These are phyloP conservation scores for Dolichomitus sp. DNA, from an alignment of 2,888 invertebrate species.

Conservation along the genomic window DNA sequence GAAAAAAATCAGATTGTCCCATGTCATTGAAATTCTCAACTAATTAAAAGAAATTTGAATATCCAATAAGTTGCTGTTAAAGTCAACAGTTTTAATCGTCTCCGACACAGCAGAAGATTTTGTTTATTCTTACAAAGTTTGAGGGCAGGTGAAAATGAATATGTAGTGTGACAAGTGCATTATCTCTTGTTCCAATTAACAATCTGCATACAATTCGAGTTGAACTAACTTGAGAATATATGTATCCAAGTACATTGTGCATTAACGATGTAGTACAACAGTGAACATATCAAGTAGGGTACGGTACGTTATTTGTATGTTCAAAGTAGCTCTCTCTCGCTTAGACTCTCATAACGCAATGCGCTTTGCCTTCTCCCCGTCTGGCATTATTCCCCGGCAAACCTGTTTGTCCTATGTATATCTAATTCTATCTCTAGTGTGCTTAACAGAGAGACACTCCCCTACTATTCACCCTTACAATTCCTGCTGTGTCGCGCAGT, in stretches of 20 bases:
- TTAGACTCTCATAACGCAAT: slow-evolving; percentile 18
- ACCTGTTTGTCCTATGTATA: slow-evolving; percentile 46
- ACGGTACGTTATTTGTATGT: slow-evolving; percentile 56
- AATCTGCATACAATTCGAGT: slow-evolving; percentile 56
- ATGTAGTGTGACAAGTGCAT: slow-evolving; percentile 24
- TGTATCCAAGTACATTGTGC: slow-evolving; percentile 55
- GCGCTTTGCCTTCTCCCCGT: slow-evolving; percentile 24
- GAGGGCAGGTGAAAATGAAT: slow-evolving; percentile 32
- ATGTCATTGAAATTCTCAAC: too few relatives aligned
- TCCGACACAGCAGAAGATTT: neutral
- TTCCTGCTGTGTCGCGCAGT: slow-evolving; percentile 37
- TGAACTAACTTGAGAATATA: slow-evolving; percentile 53
- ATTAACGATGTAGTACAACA: slow-evolving; percentile 47
- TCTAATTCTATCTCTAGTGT: slow-evolving; percentile 47
- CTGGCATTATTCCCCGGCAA: slow-evolving; percentile 58
- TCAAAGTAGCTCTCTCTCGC: slow-evolving; percentile 30
- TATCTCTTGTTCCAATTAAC: slow-evolving; percentile 60
- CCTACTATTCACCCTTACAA: slow-evolving; percentile 49
- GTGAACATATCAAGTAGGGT: slow-evolving; percentile 25
- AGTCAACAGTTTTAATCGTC: neutral
- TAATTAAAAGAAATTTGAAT: neutral
- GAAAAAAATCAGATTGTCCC: too few relatives aligned
- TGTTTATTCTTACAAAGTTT: neutral
- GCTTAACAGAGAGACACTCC: slow-evolving; percentile 37
- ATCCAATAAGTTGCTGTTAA: neutral